phyloP scores from a whole-genome alignment of 2,797 vertebrate genomes.

The Coranthus polyacanthus region DNA sequence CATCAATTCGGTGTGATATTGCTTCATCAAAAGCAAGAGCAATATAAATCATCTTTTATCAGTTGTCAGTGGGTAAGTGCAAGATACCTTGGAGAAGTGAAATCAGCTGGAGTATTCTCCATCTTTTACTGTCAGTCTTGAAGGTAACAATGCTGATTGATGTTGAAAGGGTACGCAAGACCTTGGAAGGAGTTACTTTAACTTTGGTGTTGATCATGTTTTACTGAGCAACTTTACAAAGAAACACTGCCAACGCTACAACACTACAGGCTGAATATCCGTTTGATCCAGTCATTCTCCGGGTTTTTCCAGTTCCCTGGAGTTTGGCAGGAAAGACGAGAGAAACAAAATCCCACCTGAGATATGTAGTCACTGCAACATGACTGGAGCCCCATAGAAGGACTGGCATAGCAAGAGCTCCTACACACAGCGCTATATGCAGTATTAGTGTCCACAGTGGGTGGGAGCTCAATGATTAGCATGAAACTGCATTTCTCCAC shows the following conservation, averaged over 20 bases:
- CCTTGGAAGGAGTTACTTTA: constrained; percentile 63
- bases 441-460: constrained; percentile 19
- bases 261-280: constrained; percentile 31
- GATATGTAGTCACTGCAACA: constrained; percentile 51
- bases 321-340: constrained; percentile 38
- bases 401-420: constrained; percentile 7
- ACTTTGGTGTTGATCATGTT: constrained; percentile 57
- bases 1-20: constrained; percentile 40
- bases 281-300: constrained; percentile 39
- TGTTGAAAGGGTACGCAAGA: constrained; percentile 45
- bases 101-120: constrained; percentile 53
- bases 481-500: constrained; percentile 10
- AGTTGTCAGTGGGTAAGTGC: constrained; percentile 57
- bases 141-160: constrained; percentile 56
- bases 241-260: constrained; percentile 20
- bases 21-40: constrained; percentile 57
- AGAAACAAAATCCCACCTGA: constrained; percentile 53
- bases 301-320: constrained; percentile 37
- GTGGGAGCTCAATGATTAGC: constrained; percentile 12
- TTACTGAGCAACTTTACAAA: constrained; percentile 41
- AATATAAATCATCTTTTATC: constrained; percentile 60
- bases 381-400: constrained; percentile 28
- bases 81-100: constrained; percentile 42
- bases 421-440: not conserved
- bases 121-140: constrained; percentile 53